Conservation (phyloP, 2,888 invertebrate genomes). For the Creontiades dilutus region DNA sequence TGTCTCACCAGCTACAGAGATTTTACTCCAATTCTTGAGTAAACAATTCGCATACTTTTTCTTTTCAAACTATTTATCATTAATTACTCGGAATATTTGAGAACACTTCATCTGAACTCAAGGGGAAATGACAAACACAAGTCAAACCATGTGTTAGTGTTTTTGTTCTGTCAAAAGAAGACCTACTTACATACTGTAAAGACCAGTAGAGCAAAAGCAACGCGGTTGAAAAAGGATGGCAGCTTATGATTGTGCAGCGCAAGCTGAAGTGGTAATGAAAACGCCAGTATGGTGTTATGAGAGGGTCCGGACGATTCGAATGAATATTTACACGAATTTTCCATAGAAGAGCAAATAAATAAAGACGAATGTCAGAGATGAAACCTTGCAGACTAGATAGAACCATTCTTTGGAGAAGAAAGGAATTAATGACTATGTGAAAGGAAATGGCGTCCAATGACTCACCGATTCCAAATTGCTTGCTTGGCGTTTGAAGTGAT, state of each 20-base stretch:
- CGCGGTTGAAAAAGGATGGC: background rate
- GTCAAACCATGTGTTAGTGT: no score
- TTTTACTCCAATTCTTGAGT: no score
- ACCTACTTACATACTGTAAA: background rate
- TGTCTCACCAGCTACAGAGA: no score
- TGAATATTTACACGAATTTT: constrained; percentile 23
- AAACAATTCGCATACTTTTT: no score
- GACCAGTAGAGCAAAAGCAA: constrained; percentile 1
- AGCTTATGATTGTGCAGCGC: constrained; percentile 15
- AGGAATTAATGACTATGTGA: constrained; percentile 12
- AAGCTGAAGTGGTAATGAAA: constrained; percentile 13
- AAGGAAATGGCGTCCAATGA: constrained; percentile 74
- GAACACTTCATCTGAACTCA: no score
- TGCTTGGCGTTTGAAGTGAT: constrained; percentile 82
- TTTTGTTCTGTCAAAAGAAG: no score
- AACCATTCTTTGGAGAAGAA: constrained; percentile 26
- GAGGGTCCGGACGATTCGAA: background rate
- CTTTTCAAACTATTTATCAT: no score
- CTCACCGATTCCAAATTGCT: constrained; percentile 92
- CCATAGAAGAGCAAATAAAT: background rate
- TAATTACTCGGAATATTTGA: no score
- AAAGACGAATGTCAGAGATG: background rate
- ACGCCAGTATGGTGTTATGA: constrained; percentile 3
- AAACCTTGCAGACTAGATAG: background rate
- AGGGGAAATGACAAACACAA: no score